phyloP scores from a whole-genome alignment of 2,113 vertebrate genomes.

The Colossoma macropomum region DNA sequence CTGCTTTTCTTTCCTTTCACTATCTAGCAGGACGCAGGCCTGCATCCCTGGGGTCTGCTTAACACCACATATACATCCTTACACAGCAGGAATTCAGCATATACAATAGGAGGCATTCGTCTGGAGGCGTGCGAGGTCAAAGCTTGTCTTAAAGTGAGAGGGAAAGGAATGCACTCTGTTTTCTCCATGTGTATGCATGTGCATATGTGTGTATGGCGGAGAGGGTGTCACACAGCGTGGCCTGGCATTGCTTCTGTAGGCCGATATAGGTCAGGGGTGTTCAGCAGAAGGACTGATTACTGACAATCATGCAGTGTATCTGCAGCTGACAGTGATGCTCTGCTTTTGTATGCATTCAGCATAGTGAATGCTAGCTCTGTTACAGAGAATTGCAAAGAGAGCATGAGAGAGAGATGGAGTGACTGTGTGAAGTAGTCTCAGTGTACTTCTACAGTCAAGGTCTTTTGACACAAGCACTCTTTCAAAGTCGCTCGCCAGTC shows the following conservation, averaged over 20 bases:
- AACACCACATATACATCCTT: slow-evolving; percentile 32
- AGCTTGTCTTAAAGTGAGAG: not conserved
- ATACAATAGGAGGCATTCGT: slow-evolving; percentile 20
- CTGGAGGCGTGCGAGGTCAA: slow-evolving; percentile 21
- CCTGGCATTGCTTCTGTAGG: not conserved
- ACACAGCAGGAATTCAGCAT: slow-evolving; percentile 20
- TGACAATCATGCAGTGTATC: no score
- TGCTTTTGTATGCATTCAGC: slow-evolving; percentile 21
- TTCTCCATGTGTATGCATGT: slow-evolving; percentile 6
- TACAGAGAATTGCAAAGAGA: slow-evolving; percentile 30
- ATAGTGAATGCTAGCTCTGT: slow-evolving; percentile 23
- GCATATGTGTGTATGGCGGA: not conserved
- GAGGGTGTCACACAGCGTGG: not conserved
- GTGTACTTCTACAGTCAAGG: slow-evolving; percentile 40
- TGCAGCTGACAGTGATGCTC: not conserved
- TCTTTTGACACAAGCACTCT: slow-evolving; percentile 35
- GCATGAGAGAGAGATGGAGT: not conserved
- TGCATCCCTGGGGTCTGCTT: slow-evolving; percentile 40
- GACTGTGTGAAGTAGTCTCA: slow-evolving; percentile 31
- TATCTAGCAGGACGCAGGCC: slow-evolving; percentile 40
- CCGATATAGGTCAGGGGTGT: not conserved
- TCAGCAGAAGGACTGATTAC: not conserved
- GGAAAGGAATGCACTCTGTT: not conserved
- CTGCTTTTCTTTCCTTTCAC: slow-evolving; percentile 35
- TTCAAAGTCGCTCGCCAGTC: slow-evolving; percentile 16